These are phyloP conservation scores for Lutraria lutraria DNA, from an alignment of 2,888 invertebrate genomes.

Conservation along the genomic window DNA sequence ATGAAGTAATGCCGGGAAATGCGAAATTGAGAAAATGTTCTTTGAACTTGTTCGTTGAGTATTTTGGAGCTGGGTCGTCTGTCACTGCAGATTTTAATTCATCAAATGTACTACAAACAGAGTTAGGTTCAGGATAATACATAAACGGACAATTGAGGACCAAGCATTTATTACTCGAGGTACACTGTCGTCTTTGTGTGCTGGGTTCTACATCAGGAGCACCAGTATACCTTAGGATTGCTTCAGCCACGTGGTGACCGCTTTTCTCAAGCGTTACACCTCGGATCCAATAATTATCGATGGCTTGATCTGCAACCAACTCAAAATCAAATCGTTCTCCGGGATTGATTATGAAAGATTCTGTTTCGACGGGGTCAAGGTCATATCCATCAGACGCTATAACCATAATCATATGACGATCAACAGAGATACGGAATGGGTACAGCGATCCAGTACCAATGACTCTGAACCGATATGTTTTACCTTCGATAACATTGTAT, in stretches of 20 bases:
- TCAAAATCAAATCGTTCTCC: slow-evolving; percentile 81
- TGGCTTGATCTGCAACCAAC: slow-evolving; percentile 70
- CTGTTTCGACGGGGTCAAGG: slow-evolving; percentile 70
- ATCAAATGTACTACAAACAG: slow-evolving; percentile 64
- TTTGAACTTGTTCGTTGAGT: slow-evolving; percentile 58
- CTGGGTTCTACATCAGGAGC: slow-evolving; percentile 62
- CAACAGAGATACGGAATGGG: slow-evolving; percentile 76
- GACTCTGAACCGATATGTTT: slow-evolving; percentile 75
- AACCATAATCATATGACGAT: slow-evolving; percentile 73
- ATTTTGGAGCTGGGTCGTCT: slow-evolving; percentile 64
- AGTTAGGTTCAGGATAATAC: slow-evolving; percentile 63
- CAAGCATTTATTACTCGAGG: slow-evolving; percentile 54
- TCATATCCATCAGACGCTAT: slow-evolving; percentile 78
- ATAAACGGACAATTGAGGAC: slow-evolving; percentile 77
- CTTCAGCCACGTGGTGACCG: slow-evolving; percentile 63
- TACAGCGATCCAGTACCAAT: slow-evolving; percentile 75
- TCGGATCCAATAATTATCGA: slow-evolving; percentile 79
- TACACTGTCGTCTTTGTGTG: slow-evolving; percentile 58
- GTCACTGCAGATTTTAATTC: slow-evolving; percentile 60
- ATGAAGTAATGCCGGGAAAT: slow-evolving; percentile 75
- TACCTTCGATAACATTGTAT: slow-evolving; percentile 63
- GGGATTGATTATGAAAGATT: slow-evolving; percentile 75
- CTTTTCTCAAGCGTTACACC: slow-evolving; percentile 71
- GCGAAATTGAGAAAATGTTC: slow-evolving; percentile 82
- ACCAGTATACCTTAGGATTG: slow-evolving; percentile 74